Evolutionary conservation across 35 echinoderm and acorn worm species (phyloP), one percentile per base, ranked within the genome.

Genomic region (Ptychodera flava): DNA sequence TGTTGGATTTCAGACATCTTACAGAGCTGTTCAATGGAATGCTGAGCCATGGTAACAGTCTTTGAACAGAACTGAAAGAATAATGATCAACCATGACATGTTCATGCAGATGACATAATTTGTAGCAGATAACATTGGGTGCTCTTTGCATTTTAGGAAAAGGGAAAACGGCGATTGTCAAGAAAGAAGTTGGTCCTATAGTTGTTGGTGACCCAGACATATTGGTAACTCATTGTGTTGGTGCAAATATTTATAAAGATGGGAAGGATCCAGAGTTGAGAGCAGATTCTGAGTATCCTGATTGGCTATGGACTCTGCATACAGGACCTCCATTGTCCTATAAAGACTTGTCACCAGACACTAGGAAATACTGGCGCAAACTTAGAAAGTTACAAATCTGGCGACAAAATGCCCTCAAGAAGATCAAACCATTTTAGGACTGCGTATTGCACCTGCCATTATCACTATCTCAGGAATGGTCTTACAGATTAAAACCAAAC

Each of bases 241-340:
- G 96, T 28, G 89, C 89, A 28, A 94, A 94, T 79, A 94, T 92
- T 36, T 86, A 94, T 34, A 90, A 88, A 76, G 96, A 99, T 31
- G 93, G 90, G 0, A 77, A 77, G 16, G 90, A 92, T 35, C 80
- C 94, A 15, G 87, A 94, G 85, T 83, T 99, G 15, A 94, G 92
- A 83, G 79, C 92, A 32, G 96, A 99, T 33, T 80, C 84, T 35
- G 96, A 99, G 35, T 99, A 99, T 81, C 96, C 96, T 29, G 91
- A 99, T 37, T 99, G 96, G 96, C 79, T 99, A 16, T 99, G 96
- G 96, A 79, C 88, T 31, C 31, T 99, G n/a, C 88, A 99, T 81
- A 90, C 89, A 32, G 96, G 96, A 83, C 90, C 93, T 79, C 89
- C 92, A 2, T 75, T 86, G 36, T 80, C 77, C 34, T 78, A 92